Base-by-base conservation (phyloP, 2,113 vertebrate species). In the Gymnogyps californianus region DNA sequence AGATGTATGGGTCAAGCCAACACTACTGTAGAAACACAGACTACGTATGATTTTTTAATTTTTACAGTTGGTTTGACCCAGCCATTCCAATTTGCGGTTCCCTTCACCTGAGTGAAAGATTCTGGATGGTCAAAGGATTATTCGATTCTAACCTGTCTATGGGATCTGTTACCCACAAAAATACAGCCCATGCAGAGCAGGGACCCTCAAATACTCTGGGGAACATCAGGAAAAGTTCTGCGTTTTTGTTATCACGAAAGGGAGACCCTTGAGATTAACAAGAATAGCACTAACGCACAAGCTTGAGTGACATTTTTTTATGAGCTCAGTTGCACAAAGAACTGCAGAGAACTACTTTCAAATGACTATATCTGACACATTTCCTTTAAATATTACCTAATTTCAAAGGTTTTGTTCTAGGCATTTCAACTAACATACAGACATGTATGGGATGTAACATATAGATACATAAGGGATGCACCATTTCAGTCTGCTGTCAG, bases 221-320 rank as follows among this genome's bases (percentile, higher is more conserved):
- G 74, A 95, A 70, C 49, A 70, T 61, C 16, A 74, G 55, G 61
- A 75, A 61, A 84, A 85, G 25, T 59, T 96, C 91, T 66, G 75
- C n/a, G 0, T 58, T 93, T 89, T 82, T 65, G 21, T 79, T 96
- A 77, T 70, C 84, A 79, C 3, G 16, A 44, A 66, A 80, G 54
- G 78, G 70, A 96, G 93, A 93, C 95, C 82, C 89, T 95, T 72
- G 91, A 93, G 87, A 91, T 79, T 93, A 93, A 83, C 75, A 74
- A 70, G 91, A 96, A 93, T 83, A 96, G 93, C 74, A 47, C 89
- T 85, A 95, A 96, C 8, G 36, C 88, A 92, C 72, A 89, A 89
- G 87, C 78, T 91, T 88, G 87, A 97, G 80, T 93, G 94, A 94
- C 84, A 38, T 47, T 78, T 79, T 89, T 81, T 55, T 80, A 78